A percentile compares a stretch with the other conserved stretches of the same genome.
phyloP scores from a whole-genome alignment of 2,113 vertebrate genomes.

The Abramis brama region DNA sequence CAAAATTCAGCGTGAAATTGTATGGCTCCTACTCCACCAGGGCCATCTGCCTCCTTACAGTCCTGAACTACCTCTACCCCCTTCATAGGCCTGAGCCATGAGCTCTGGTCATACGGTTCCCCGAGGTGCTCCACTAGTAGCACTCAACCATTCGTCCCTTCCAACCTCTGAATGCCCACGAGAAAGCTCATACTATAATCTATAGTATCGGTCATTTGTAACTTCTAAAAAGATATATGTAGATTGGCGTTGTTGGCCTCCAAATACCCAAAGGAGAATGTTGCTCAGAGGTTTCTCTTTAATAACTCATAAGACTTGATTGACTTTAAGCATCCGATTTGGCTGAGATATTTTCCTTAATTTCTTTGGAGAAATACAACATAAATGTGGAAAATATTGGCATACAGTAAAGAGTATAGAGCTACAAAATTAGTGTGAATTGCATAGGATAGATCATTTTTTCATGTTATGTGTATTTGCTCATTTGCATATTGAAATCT shows the following conservation, averaged over 20 bases:
- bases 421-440: no score
- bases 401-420: no score
- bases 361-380: not conserved
- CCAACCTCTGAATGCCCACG: not conserved
- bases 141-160: conserved; percentile 7
- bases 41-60: conserved; percentile 83
- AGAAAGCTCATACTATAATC: not conserved
- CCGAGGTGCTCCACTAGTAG: conserved; percentile 1
- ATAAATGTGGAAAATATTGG: no score
- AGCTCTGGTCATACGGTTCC: not conserved
- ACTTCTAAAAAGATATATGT: not conserved
- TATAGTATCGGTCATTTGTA: not conserved
- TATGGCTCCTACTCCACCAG: conserved; percentile 80
- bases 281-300: not conserved
- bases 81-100: conserved; percentile 13
- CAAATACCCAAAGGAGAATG: not conserved
- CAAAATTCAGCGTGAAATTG: conserved; percentile 95
- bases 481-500: not conserved
- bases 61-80: conserved; percentile 40
- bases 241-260: not conserved
- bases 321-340: no score
- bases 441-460: no score
- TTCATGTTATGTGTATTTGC: no score
- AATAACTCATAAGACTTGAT: not conserved
- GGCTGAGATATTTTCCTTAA: not conserved